Evolutionary conservation across 2,888 invertebrate genomes (phyloP).

Genomic region (Yponomeuta sedellus): DNA sequence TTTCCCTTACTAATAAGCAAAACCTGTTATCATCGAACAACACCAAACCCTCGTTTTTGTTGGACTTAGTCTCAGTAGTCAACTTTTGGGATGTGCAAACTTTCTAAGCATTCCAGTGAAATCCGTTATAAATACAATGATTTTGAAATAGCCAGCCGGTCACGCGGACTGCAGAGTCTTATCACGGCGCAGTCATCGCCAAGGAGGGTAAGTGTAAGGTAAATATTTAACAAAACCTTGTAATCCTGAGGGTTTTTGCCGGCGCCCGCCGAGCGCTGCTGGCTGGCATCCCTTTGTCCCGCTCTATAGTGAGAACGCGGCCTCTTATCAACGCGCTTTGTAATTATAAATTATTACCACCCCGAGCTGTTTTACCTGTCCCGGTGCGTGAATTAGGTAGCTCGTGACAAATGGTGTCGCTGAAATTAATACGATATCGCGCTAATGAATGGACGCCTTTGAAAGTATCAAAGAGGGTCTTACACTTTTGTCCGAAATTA

Average conservation of each 20-base stretch:
- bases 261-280: conserved; percentile 20
- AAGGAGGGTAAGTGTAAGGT: conserved; percentile 44
- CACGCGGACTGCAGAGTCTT: conserved; percentile 12
- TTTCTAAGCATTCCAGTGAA: not conserved
- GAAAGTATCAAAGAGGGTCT: not conserved
- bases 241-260: conserved; percentile 47
- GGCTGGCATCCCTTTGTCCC: conserved; percentile 45
- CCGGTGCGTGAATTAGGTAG: conserved; percentile 20
- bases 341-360: conserved; percentile 52
- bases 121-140: conserved; percentile 10
- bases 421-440: conserved; percentile 12
- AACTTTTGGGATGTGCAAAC: not conserved
- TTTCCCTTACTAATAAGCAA: not conserved
- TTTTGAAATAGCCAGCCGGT: not conserved
- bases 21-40: not conserved
- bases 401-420: conserved; percentile 11
- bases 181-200: conserved; percentile 16
- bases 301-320: conserved; percentile 36
- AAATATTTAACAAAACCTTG: conserved; percentile 59
- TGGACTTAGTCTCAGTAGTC: not conserved
- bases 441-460: conserved; percentile 7
- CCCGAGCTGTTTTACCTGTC: conserved; percentile 29
- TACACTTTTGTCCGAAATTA: not conserved
- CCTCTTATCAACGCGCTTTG: conserved; percentile 55
- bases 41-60: not conserved